Evolutionary conservation across 2,113 vertebrate species (phyloP).

Genomic region (Pseudorectes ferrugineus): DNA sequence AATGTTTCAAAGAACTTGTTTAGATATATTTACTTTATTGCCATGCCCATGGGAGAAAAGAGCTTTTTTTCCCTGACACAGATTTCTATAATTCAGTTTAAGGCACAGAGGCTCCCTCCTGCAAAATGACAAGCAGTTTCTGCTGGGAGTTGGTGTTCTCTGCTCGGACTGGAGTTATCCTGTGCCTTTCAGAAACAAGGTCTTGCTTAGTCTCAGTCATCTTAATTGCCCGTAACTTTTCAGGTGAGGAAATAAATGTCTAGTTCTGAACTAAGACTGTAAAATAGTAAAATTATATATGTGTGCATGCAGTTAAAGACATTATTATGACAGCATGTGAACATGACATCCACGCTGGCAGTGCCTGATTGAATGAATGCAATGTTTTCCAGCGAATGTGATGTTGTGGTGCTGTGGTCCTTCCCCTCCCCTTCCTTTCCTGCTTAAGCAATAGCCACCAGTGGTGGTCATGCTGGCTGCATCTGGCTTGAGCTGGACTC

Average conservation of each 20-base stretch:
- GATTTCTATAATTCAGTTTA: neutral
- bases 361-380: neutral
- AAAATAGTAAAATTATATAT: neutral
- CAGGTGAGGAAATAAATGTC: neutral
- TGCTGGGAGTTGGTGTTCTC: neutral
- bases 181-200: neutral
- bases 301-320: neutral
- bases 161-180: neutral
- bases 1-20: slow-evolving; percentile 26
- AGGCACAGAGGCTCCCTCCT: neutral
- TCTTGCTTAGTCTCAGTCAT: neutral
- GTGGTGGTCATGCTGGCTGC: neutral
- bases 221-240: rapidly evolving
- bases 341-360: neutral
- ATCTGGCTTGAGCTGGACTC: neutral
- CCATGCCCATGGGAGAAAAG: neutral
- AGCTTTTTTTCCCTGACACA: neutral
- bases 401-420: no score
- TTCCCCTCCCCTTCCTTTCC: neutral
- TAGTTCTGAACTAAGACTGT: neutral
- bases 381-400: neutral
- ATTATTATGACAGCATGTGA: neutral
- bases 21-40: slow-evolving; percentile 1
- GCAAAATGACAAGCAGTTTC: neutral
- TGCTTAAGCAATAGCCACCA: neutral